Evolutionary conservation across 2,113 vertebrate genomes (phyloP).

Genomic region (Brachionichthys hirsutus): DNA sequence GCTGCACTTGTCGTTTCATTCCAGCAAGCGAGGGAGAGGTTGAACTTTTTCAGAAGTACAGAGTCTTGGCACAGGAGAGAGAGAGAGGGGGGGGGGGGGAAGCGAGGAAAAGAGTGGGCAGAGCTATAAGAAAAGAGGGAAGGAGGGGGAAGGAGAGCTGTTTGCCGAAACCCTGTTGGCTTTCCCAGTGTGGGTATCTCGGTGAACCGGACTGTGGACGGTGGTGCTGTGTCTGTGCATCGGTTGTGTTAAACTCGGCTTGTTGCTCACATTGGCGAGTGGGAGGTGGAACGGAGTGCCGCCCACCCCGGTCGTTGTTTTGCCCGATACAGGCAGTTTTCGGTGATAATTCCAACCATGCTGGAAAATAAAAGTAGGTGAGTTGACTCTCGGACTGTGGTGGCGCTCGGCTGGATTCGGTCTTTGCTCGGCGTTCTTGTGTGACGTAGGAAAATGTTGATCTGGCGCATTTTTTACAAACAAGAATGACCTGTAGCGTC

Average conservation of each 20-base stretch:
- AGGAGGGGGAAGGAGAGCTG: conserved; percentile 54
- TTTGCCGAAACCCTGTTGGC: conserved; percentile 63
- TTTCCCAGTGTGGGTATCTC: conserved; percentile 62
- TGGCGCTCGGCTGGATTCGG: conserved; percentile 21
- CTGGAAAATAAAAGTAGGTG: conserved; percentile 73
- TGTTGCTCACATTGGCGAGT: conserved; percentile 59
- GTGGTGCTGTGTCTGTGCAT: conserved; percentile 64
- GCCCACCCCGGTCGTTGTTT: conserved; percentile 56
- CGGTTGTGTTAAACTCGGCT: conserved; percentile 59
- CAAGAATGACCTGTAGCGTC: background rate
- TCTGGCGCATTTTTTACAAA: background rate
- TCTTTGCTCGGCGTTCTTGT: background rate
- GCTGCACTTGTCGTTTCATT: conserved; percentile 99
- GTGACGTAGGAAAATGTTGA: background rate
- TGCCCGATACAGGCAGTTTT: conserved; percentile 36
- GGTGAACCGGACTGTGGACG: conserved; percentile 63
- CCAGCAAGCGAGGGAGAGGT: conserved; percentile 80
- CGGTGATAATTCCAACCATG: conserved; percentile 65
- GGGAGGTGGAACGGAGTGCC: conserved; percentile 41
- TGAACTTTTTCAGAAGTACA: conserved; percentile 96
- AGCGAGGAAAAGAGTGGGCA: conserved; percentile 50
- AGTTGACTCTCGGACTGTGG: conserved; percentile 51
- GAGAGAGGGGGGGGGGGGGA: conserved; percentile 67
- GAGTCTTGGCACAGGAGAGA: conserved; percentile 81
- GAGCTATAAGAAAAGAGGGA: conserved; percentile 60